Conservation (phyloP, 2,113 vertebrate species). For the Podarcis cretensis region DNA sequence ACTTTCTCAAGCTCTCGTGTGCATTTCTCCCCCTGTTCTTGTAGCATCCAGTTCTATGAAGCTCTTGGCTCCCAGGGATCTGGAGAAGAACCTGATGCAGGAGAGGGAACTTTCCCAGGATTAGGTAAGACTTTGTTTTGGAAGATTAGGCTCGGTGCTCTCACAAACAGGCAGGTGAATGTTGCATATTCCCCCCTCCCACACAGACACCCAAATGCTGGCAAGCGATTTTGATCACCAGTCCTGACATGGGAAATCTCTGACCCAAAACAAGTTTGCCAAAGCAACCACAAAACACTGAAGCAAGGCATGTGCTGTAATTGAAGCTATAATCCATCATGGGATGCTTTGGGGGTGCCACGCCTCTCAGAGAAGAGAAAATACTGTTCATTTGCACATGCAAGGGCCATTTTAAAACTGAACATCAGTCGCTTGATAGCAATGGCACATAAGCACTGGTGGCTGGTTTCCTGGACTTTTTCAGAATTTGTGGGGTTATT, state of each 20-base stretch:
- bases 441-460: background rate
- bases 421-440: background rate
- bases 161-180: background rate
- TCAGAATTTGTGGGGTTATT: background rate
- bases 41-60: slow-evolving; percentile 67
- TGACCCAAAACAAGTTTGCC: background rate
- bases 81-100: slow-evolving; percentile 74
- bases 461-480: background rate
- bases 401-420: background rate
- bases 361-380: background rate
- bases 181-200: background rate
- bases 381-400: background rate
- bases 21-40: background rate
- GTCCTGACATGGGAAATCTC: background rate
- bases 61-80: slow-evolving; percentile 60
- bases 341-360: no score
- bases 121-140: slow-evolving; percentile 57
- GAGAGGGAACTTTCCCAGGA: slow-evolving; percentile 26
- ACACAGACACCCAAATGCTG: background rate
- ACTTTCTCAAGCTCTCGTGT: background rate
- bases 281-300: background rate
- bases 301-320: background rate
- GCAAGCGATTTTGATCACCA: background rate
- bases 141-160: accelerated
- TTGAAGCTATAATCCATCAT: background rate